A percentile compares a stretch with the other conserved stretches of the same genome.
Evolutionary conservation across 1,140 invertebrate species (phyloP).

Genomic region (Polypedilum vanderplanki): DNA sequence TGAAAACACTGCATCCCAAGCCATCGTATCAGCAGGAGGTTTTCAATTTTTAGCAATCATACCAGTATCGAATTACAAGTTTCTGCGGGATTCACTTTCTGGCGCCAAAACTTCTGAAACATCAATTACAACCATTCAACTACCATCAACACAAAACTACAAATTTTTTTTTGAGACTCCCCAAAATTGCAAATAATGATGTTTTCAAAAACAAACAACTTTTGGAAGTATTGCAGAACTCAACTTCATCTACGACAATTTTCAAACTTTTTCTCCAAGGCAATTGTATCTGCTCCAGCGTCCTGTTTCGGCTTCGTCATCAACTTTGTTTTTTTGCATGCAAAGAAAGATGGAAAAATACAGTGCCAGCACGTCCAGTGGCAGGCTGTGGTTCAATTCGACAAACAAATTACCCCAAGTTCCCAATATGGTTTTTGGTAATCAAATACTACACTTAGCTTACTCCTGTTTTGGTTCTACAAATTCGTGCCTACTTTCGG

Average conservation of each 20-base stretch:
- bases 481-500: slow-evolving; percentile 1
- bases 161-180: neutral
- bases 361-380: too few species aligned
- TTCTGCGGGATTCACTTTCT: neutral
- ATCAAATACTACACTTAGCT: neutral
- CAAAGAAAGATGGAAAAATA: neutral
- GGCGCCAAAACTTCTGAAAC: slow-evolving; percentile 29
- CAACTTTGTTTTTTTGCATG: neutral
- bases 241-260: neutral
- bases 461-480: neutral
- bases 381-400: too few species aligned
- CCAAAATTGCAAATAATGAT: neutral
- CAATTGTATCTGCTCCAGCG: too few species aligned
- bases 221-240: neutral
- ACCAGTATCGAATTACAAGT: neutral
- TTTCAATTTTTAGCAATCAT: neutral
- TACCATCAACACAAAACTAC: slow-evolving; percentile 28
- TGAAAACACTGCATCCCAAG: slow-evolving; percentile 30
- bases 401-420: neutral
- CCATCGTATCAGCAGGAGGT: neutral
- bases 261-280: neutral
- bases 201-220: neutral
- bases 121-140: slow-evolving; percentile 31
- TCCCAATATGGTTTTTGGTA: neutral
- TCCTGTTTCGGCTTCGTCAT: neutral